A percentile compares a stretch with the other conserved stretches of the same genome.
Evolutionary conservation across 2,888 invertebrate species (phyloP).

Genomic region (Micoletzkya japonica): DNA sequence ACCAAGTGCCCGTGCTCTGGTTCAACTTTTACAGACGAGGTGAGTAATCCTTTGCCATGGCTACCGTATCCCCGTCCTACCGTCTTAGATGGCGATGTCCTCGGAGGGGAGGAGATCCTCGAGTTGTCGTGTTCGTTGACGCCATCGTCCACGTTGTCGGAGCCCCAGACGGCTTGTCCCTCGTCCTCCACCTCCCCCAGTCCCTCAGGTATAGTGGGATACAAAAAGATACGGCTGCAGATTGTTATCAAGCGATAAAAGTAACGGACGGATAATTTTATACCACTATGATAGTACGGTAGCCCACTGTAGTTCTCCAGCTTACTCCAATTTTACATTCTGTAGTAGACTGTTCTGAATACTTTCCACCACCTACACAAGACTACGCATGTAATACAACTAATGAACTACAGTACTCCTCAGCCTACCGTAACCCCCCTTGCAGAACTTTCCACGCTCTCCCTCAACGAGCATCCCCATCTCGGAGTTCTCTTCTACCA

Average conservation of each 20-base stretch:
- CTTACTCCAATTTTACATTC: not conserved
- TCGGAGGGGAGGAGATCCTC: conserved; percentile 3
- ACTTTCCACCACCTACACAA: no score
- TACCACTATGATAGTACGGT: no score
- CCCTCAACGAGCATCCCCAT: conserved; percentile 28
- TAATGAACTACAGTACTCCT: no score
- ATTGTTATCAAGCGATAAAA: no score
- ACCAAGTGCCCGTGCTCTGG: conserved; percentile 52
- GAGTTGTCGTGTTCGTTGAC: conserved; percentile 10
- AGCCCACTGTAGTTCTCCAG: not conserved
- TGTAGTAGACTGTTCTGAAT: no score
- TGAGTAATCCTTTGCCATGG: conserved; percentile 17
- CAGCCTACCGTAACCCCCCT: not conserved
- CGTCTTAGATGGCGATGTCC: conserved; percentile 7
- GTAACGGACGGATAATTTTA: no score
- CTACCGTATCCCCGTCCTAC: not conserved
- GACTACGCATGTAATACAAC: no score
- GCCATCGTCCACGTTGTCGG: conserved; percentile 2
- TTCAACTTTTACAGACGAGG: conserved; percentile 52
- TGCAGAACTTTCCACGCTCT: not conserved
- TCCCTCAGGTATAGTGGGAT: no score
- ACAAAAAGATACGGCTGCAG: no score
- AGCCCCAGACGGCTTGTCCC: not conserved
- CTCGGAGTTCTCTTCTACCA: conserved; percentile 57
- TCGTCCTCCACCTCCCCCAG: no score